A percentile compares a stretch with the other conserved stretches of the same genome.
These are phyloP conservation scores for Hypocryptadius cinnamomeus DNA, from an alignment of 2,113 vertebrate genomes.

Conservation along the genomic window DNA sequence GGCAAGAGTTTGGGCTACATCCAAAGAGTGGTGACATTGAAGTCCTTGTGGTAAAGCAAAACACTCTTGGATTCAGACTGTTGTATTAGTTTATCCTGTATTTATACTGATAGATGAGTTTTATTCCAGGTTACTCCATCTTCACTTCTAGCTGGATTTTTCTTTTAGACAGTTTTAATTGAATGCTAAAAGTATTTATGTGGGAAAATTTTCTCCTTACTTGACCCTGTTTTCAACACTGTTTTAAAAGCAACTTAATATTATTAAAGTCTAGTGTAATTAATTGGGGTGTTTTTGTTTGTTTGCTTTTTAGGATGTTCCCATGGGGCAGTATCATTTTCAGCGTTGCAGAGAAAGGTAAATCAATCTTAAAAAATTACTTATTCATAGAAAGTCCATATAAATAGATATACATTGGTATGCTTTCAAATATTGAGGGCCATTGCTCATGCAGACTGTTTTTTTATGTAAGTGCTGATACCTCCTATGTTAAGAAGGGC, in stretches of 20 bases:
- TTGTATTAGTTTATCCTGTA: neutral
- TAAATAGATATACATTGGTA: neutral
- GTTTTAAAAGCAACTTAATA: neutral
- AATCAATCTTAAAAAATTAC: neutral
- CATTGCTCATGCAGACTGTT: neutral
- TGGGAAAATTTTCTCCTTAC: neutral
- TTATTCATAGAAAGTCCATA: neutral
- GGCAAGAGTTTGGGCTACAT: neutral
- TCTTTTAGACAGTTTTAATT: neutral
- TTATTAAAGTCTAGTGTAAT: neutral
- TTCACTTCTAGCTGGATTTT: neutral
- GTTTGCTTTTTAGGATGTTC: conserved; percentile 79
- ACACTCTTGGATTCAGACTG: neutral
- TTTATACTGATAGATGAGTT: neutral
- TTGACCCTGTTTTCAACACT: neutral
- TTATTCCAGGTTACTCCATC: neutral
- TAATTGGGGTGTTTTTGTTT: neutral
- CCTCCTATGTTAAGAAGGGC: neutral
- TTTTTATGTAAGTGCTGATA: neutral
- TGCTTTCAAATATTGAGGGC: neutral
- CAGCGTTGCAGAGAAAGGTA: conserved; percentile 93
- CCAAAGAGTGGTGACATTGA: neutral
- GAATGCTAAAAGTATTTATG: neutral
- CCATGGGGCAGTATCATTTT: conserved; percentile 93
- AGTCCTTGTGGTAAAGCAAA: neutral